A percentile compares a stretch with the other conserved stretches of the same genome.
Conservation (phyloP, 1,140 invertebrate genomes). For the Drosophila insularis region DNA sequence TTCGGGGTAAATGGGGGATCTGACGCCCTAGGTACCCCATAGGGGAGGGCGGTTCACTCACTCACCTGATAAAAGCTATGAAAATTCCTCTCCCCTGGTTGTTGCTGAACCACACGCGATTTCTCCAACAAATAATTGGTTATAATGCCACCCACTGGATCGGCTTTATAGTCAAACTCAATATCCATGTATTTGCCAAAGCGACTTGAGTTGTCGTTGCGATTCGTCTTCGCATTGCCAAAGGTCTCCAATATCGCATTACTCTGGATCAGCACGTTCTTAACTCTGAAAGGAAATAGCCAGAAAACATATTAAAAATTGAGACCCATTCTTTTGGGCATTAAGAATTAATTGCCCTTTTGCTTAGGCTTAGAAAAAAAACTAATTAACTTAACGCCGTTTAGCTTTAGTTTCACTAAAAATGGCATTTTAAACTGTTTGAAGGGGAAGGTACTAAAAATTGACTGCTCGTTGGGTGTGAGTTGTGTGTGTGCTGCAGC, state of each 20-base stretch:
- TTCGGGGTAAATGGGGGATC: constrained; percentile 32
- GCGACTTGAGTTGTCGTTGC: constrained; percentile 98
- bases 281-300: constrained; percentile 88
- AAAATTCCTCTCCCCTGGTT: constrained; percentile 97
- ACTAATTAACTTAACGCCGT: constrained; percentile 62
- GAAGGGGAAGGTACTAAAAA: constrained; percentile 57
- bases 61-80: constrained; percentile 98
- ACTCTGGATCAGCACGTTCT: constrained; percentile 97
- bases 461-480: constrained; percentile 59
- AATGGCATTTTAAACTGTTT: constrained; percentile 60
- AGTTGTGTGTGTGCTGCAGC: constrained; percentile 10
- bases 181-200: constrained; percentile 99
- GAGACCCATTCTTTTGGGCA: background rate
- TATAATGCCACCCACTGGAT: constrained; percentile 97
- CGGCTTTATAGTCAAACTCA: constrained; percentile 99
- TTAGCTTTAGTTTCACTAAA: constrained; percentile 33
- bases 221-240: constrained; percentile 98
- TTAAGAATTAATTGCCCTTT: constrained; percentile 31
- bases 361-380: constrained; percentile 16
- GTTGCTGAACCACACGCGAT: constrained; percentile 96
- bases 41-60: constrained; percentile 10
- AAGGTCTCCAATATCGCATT: constrained; percentile 98
- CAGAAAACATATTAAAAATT: constrained; percentile 17
- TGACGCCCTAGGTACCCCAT: constrained; percentile 17
- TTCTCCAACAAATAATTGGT: constrained; percentile 99